Evolutionary conservation across 2,888 invertebrate species (phyloP).

Genomic region (Drosophila macrothrix): DNA sequence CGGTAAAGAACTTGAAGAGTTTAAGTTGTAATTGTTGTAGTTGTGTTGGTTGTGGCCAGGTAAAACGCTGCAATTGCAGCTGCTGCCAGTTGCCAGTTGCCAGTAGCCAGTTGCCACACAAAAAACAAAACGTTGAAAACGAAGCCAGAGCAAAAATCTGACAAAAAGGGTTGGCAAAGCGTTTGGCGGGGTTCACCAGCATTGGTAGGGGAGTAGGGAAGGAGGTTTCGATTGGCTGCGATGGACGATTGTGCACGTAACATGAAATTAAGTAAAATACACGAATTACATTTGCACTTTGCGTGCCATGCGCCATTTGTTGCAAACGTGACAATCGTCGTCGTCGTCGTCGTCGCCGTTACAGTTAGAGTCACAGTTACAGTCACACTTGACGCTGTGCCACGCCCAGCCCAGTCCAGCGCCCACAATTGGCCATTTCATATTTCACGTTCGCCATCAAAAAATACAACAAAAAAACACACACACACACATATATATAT

Average conservation of each 20-base stretch:
- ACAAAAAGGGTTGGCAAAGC: neutral
- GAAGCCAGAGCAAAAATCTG: neutral
- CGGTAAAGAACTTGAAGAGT: neutral
- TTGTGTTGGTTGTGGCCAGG: constrained; percentile 10
- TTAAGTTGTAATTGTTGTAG: neutral
- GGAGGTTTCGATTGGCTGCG: constrained; percentile 58
- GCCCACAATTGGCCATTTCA: constrained; percentile 47
- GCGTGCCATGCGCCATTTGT: constrained; percentile 80
- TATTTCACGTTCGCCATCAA: constrained; percentile 47
- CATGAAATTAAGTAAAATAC: constrained; percentile 80
- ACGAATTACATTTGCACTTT: constrained; percentile 81
- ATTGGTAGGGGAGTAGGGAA: neutral
- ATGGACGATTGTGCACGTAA: constrained; percentile 80
- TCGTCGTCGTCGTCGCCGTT: constrained; percentile 14
- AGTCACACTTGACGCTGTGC: constrained; percentile 3
- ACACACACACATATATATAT: neutral
- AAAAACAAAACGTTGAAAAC: neutral
- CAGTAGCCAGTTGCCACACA: neutral
- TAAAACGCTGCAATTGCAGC: constrained; percentile 10
- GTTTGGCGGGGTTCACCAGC: neutral
- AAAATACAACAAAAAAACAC: neutral
- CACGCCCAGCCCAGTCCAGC: constrained; percentile 7
- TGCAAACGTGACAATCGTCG: constrained; percentile 78
- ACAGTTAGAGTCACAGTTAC: constrained; percentile 13
- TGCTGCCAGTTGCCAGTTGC: neutral